Base-by-base conservation (phyloP, 2,888 invertebrate genomes). In the Hypena proboscidalis region DNA sequence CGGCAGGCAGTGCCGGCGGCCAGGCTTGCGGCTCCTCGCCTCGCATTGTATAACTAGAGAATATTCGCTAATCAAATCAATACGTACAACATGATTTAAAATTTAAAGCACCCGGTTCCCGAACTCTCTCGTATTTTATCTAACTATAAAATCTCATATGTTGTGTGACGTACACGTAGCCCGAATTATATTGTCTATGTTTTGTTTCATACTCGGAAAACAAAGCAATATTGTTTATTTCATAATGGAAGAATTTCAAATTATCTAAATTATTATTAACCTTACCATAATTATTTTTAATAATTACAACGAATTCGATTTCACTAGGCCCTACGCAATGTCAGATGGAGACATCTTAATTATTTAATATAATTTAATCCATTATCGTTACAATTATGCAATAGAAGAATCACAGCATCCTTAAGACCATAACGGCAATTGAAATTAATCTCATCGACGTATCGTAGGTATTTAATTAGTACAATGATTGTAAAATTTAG, bases 391-490 rank as follows among this genome's bases (percentile, higher is more conserved):
- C 80, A 86, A 83, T 85, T 89, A 90, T 80, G 90, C 90, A 90
- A 90, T 90, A 90, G 88, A 90, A 90, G 88, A 90, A 90, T 90
- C 90, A 90, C 90, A 90, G 90, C 90, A 88, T 90, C 78, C 84
- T 90, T 88, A 90, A 86, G 89, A 90, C 87, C 86, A 83, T 90
- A 86, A 84, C 81, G 85, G 86, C 83, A 83, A 85, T 85, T 83
- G 84, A 88, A 90, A 89, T 84, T 75, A 88, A 87, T 85, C 79
- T 86, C 84, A 82, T 83, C 85, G 86, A 88, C 87, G 83, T 86
- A 86, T 86, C 86, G 85, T 86, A 85, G 80, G 80, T 86, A 82
- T 79, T 83, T 86, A 82, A 83, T 75, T 77, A 83, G 70, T 84
- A 83, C 78, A 82, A 83, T 85, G 83, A 83, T 86, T 90, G 85